Evolutionary conservation across 2,797 vertebrate genomes (phyloP), one percentile per base, ranked within the genome.

Genomic region (Poeciliopsis infans): DNA sequence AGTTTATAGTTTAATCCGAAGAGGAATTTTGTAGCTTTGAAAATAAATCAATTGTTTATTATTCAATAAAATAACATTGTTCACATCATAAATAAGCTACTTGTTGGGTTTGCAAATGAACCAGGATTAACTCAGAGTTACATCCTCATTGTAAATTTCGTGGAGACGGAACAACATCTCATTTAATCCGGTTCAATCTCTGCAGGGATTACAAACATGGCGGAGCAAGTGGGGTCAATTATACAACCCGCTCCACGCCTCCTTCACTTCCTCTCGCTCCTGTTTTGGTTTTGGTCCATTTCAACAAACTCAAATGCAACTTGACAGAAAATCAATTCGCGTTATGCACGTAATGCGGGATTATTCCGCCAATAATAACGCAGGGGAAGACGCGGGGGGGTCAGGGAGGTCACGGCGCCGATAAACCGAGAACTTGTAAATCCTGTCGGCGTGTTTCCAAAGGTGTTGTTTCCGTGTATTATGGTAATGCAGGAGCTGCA

Each of bases 381-480:
- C 20, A 8, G 49, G 49, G 91, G 80, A 81, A 85, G 92, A 88
- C 88, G 41, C 13, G 1, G 87, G 91, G 36, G 92, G 92, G 93
- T 92, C 93, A 85, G 81, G 7, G 82, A 75, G 93, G 93, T 94
- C 93, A 92, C 11, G 2, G 83, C 39, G 20, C 79, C 84, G 86
- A 88, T 85, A 86, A 90, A 88, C 84, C 81, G 85, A 85, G 84
- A 93, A 93, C 83, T 91, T 90, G 91, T 91, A 93, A 93, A 93
- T 94, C 90, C 90, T 81, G 89, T 87, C 89, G 88, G 89, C 93
- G 88, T 92, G 88, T 92, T 94, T 93, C 92, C 83, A 90, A 93
- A 94, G 92, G 92, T 94, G 92, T 93, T 93, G 93, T 91, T 89
- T 85, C 91, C 81, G 89, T 87, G 90, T 93, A 84, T 93, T 93